phyloP scores from a whole-genome alignment of 2,888 invertebrate genomes.

The Orthosia gracilis region DNA sequence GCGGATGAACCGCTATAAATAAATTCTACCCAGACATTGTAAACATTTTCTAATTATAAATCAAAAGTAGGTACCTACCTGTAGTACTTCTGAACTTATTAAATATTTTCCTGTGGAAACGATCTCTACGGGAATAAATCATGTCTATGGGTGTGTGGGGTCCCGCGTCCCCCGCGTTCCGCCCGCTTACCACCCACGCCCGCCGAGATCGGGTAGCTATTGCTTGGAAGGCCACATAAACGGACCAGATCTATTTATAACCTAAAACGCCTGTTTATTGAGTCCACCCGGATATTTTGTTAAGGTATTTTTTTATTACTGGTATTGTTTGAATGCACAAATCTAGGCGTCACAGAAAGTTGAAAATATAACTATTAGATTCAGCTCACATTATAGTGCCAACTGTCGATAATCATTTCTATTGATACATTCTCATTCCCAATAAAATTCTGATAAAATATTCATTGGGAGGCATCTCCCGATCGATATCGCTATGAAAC shows the following conservation, averaged over 20 bases:
- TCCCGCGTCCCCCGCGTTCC: slow-evolving; percentile 46
- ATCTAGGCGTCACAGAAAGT: slow-evolving; percentile 4
- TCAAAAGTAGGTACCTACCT: slow-evolving; percentile 9
- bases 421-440: slow-evolving; percentile 48
- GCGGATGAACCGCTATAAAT: slow-evolving; percentile 41
- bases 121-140: slow-evolving; percentile 79
- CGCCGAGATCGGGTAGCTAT: slow-evolving; percentile 70
- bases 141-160: slow-evolving; percentile 72
- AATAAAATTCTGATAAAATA: slow-evolving; percentile 50
- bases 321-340: slow-evolving; percentile 32
- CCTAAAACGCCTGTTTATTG: slow-evolving; percentile 72
- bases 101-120: slow-evolving; percentile 73
- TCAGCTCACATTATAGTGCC: slow-evolving; percentile 5
- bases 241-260: slow-evolving; percentile 78
- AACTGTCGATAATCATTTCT: slow-evolving; percentile 23
- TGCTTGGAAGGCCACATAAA: slow-evolving; percentile 76
- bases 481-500: slow-evolving; percentile 52
- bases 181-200: slow-evolving; percentile 58
- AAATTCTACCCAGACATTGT: slow-evolving; percentile 31
- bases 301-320: slow-evolving; percentile 36
- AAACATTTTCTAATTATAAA: slow-evolving; percentile 46
- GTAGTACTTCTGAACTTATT: slow-evolving; percentile 70
- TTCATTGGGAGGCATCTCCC: slow-evolving; percentile 38
- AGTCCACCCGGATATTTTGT: slow-evolving; percentile 53
- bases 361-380: slow-evolving; percentile 19